Percentiles rank a stretch among this genome's conserved stretches.
Evolutionary conservation across 2,113 vertebrate genomes (phyloP).

Genomic region (Naja naja): DNA sequence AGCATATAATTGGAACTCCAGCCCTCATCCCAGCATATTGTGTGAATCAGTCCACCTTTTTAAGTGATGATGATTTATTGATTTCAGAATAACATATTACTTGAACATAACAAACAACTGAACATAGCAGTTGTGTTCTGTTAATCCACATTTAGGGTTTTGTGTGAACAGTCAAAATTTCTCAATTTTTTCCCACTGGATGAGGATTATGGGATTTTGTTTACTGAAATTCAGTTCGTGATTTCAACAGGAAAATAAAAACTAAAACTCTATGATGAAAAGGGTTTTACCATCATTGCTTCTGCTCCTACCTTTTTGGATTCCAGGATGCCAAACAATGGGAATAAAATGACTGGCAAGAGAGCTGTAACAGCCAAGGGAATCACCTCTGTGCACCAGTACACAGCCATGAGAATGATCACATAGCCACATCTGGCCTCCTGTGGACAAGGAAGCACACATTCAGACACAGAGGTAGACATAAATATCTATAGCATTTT

Average conservation of each 20-base stretch:
- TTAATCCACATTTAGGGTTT: background rate
- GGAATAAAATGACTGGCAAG: constrained; percentile 88
- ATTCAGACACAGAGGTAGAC: background rate
- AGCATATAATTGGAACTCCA: background rate
- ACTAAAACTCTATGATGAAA: background rate
- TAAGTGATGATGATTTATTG: background rate
- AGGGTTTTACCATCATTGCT: background rate
- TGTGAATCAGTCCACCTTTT: background rate
- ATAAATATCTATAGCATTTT: background rate
- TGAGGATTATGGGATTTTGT: background rate
- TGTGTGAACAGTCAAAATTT: background rate
- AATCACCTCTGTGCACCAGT: constrained; percentile 94
- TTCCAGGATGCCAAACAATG: constrained; percentile 86
- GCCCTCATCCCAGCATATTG: background rate
- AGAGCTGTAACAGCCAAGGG: constrained; percentile 88
- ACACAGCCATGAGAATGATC: constrained; percentile 90
- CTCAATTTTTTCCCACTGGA: background rate
- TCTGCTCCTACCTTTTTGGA: constrained; percentile 79
- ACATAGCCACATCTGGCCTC: constrained; percentile 86
- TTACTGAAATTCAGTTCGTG: background rate
- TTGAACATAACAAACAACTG: background rate
- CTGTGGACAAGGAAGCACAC: constrained; percentile 64
- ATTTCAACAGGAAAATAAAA: background rate
- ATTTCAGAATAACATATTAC: background rate
- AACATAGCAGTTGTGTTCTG: background rate